Conservation (phyloP, 2,797 vertebrate genomes). For the Aplochiton taeniatus region DNA sequence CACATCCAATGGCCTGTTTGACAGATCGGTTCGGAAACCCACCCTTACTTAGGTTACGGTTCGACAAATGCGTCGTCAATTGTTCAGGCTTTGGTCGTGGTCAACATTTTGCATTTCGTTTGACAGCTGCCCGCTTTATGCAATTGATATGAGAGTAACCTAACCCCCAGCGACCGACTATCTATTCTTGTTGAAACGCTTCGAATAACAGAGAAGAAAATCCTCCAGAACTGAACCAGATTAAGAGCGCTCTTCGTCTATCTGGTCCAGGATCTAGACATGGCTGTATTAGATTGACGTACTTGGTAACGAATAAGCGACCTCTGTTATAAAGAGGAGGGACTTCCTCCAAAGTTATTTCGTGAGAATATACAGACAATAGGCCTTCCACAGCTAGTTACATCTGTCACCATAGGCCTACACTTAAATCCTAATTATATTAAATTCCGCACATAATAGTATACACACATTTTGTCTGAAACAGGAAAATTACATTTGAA, state of each 20-base stretch:
- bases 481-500: too few relatives aligned
- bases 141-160: neutral
- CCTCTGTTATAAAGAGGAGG: slow-evolving; percentile 41
- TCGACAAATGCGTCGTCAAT: slow-evolving; percentile 41
- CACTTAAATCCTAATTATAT: too few relatives aligned
- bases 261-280: slow-evolving; percentile 56
- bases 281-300: slow-evolving; percentile 45
- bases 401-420: too few relatives aligned
- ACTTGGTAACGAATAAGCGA: slow-evolving; percentile 46
- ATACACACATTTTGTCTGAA: too few relatives aligned
- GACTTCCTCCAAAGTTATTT: slow-evolving; percentile 54
- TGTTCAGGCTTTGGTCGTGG: slow-evolving; percentile 36
- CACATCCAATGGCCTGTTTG: slow-evolving; percentile 48
- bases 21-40: slow-evolving; percentile 47
- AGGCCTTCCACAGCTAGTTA: neutral
- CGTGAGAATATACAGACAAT: neutral
- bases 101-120: slow-evolving; percentile 33
- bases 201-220: slow-evolving; percentile 12
- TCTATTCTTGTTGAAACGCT: neutral
- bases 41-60: slow-evolving; percentile 24
- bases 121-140: slow-evolving; percentile 12
- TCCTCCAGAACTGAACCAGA: slow-evolving; percentile 29
- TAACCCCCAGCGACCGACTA: neutral
- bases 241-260: slow-evolving; percentile 44
- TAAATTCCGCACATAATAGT: too few relatives aligned